Conservation (phyloP, 2,797 vertebrate genomes). For the Eutrigla gurnardus region DNA sequence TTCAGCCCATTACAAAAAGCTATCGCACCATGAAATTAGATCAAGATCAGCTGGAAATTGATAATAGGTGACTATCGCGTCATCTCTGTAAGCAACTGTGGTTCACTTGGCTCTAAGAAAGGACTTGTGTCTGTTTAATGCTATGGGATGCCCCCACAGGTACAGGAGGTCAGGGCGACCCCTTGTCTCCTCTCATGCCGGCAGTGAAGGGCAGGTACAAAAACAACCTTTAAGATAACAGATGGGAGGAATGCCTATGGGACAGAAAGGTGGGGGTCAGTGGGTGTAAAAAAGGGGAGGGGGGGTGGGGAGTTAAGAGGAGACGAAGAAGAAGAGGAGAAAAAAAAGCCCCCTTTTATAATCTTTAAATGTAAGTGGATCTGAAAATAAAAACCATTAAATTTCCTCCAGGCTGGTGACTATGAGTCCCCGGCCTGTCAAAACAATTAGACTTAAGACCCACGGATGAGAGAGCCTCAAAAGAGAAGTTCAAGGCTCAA, state of each 20-base stretch:
- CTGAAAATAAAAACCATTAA: conserved; percentile 86
- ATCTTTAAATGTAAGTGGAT: conserved; percentile 78
- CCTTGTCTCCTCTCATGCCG: conserved; percentile 42
- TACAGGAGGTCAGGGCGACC: conserved; percentile 49
- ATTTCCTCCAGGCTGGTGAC: conserved; percentile 82
- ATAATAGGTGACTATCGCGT: conserved; percentile 37
- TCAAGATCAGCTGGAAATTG: conserved; percentile 49
- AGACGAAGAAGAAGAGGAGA: neutral
- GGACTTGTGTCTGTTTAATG: conserved; percentile 37
- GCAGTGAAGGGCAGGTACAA: conserved; percentile 72
- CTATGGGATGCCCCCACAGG: conserved; percentile 44
- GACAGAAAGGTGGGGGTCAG: conserved; percentile 25
- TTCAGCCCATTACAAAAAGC: conserved; percentile 46
- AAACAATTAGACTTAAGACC: conserved; percentile 88
- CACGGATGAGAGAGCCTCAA: conserved; percentile 79
- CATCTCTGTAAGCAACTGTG: conserved; percentile 9
- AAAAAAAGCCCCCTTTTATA: conserved; percentile 30
- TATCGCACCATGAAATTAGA: conserved; percentile 52
- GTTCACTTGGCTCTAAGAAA: conserved; percentile 40
- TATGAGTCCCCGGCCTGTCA: conserved; percentile 83
- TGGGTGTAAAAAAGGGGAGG: neutral
- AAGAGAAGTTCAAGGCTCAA: conserved; percentile 72
- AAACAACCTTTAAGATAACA: conserved; percentile 71
- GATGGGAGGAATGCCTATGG: conserved; percentile 57
- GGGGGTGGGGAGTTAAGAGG: conserved; percentile 28